Evolutionary conservation across 1,140 invertebrate genomes (phyloP).

Genomic region (Eulimnadia texana): DNA sequence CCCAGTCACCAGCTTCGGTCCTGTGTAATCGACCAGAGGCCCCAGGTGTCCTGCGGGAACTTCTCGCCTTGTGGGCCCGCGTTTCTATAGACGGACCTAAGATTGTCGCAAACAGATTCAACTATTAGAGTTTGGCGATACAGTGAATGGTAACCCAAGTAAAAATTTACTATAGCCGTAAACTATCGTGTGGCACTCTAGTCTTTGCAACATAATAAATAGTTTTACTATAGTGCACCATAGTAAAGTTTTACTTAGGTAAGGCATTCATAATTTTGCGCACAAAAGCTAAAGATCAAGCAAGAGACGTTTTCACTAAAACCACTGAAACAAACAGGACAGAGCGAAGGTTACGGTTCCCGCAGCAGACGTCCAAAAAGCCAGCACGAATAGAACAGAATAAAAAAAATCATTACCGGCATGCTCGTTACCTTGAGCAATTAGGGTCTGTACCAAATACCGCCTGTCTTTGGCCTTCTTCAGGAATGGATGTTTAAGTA

Average conservation of each 20-base stretch:
- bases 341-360: no score
- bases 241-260: no score
- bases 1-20: slow-evolving; percentile 93
- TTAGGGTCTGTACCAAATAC: slow-evolving; percentile 78
- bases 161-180: background rate
- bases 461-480: slow-evolving; percentile 97
- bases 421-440: slow-evolving; percentile 46
- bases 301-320: no score
- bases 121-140: slow-evolving; percentile 9
- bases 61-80: slow-evolving; percentile 21
- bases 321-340: background rate
- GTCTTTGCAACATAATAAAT: no score
- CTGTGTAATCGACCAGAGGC: slow-evolving; percentile 80
- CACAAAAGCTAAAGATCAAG: no score
- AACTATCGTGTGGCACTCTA: no score
- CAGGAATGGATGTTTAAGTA: slow-evolving; percentile 97
- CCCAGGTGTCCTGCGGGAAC: slow-evolving; percentile 40
- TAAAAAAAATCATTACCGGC: background rate
- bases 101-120: background rate
- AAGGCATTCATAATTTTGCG: no score
- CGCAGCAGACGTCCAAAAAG: no score
- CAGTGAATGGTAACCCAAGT: background rate
- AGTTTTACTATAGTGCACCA: no score
- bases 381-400: background rate
- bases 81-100: slow-evolving; percentile 16